Evolutionary conservation across 2,113 vertebrate species (phyloP), one percentile per base, ranked within the genome.

Genomic region (Nothoprocta perdicaria): DNA sequence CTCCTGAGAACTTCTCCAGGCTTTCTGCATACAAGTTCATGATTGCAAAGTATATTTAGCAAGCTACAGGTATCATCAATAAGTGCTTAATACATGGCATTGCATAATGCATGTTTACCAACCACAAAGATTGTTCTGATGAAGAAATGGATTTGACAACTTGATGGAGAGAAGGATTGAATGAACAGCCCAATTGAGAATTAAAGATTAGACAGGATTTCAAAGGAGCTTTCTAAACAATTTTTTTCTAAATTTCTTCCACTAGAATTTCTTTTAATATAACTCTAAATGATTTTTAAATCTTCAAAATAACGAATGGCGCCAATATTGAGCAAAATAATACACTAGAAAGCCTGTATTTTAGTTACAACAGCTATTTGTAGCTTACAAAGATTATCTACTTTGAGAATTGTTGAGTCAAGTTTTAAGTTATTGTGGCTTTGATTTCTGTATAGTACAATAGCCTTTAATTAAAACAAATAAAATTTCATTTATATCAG

Each of bases 171-270:
- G 22, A 40, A 72, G 57, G 71, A n/a, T 5, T 46, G 2, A 6
- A 67, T 4, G 7, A 9, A 9, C 12, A 62, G 6, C 4, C 11
- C 75, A 12, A 48, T 58, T 0, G 0, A 14, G 2, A 2, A 3
- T 18, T 58, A 46, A 43, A 3, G 18, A 29, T 35, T 60, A 78
- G 14, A 50, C 53, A 40, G 3, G 73, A 40, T 55, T 77, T 16
- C 14, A 76, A 23, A 65, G 26, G 9, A 57, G 4, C 1, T 63
- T 46, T 31, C 45, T 58, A 14, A 33, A 3, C 6, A 17, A 19
- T 76, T 58, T 73, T 84, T 50, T n/a, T 50, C 12, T 21, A 27
- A n/a, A 3, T 9, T 41, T 4, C 5, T 78, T 61, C 23, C 35
- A 65, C 26, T 89, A 61, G 60, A 4, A 82, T 31, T 84, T 88